Evolutionary conservation across 2,797 vertebrate species (phyloP).

Genomic region (Paratrypauchen microcephalus): DNA sequence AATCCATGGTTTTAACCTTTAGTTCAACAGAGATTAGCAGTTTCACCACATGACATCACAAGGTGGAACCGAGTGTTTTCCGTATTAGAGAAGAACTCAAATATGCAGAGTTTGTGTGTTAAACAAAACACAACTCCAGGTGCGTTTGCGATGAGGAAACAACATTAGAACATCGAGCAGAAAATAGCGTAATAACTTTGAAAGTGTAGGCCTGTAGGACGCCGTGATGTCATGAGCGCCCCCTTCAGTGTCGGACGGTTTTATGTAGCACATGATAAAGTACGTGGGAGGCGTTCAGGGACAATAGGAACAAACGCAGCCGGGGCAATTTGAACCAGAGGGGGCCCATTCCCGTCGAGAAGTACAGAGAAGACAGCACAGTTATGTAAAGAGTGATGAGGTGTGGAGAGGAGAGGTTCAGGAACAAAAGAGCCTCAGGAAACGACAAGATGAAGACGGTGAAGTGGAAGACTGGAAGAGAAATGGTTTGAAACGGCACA

Average conservation of each 20-base stretch:
- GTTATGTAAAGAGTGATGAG: slow-evolving; percentile 46
- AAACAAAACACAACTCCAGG: no score
- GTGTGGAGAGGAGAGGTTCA: slow-evolving; percentile 40
- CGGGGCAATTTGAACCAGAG: slow-evolving; percentile 37
- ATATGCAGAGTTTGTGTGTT: no score
- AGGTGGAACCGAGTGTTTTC: no score
- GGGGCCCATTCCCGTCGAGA: slow-evolving; percentile 37
- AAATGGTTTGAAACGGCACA: background rate
- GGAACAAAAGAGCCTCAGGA: slow-evolving; percentile 12
- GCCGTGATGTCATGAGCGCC: no score
- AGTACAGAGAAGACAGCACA: slow-evolving; percentile 39
- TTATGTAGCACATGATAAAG: slow-evolving; percentile 66
- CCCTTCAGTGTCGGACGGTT: slow-evolving; percentile 24
- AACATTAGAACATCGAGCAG: no score
- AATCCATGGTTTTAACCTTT: no score
- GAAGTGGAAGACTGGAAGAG: background rate
- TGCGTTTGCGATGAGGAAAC: no score
- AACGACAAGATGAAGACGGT: background rate
- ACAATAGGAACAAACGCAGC: slow-evolving; percentile 61
- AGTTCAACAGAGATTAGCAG: no score
- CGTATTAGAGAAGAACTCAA: no score
- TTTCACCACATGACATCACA: no score
- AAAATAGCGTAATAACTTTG: no score
- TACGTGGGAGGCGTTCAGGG: slow-evolving; percentile 55
- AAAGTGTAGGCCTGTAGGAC: no score